Evolutionary conservation across 1,140 invertebrate genomes (phyloP), one percentile per base, ranked within the genome.

Genomic region (Drosophila neocordata): DNA sequence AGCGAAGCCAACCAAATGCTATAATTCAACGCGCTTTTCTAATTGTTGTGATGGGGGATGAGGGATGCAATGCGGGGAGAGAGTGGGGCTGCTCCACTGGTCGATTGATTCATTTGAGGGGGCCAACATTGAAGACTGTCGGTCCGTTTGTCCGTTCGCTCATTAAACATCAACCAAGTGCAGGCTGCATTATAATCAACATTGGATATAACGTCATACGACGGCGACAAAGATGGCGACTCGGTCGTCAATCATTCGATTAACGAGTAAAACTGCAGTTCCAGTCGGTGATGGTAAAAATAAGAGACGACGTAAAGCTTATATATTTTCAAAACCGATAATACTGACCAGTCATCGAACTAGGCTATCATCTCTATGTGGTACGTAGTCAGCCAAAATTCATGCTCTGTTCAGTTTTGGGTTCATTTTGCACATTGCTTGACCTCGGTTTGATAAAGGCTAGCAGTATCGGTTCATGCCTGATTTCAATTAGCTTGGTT

Each of bases 11-110:
- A 82, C 59, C 79, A 83, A 83, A 85, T 85, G 81, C 81, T 69
- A 80, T 85, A 85, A 85, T 85, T 85, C 67, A 85, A 84, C 77
- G 80, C 76, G 64, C 57, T 69, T 56, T 57, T 62, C 74, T 78
- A 73, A 73, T 77, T 77, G 74, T 73, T 63, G 44, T 65, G 67
- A 53, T 65, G 44, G 9, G 18, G 11, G 22, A 12, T 2, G 2
- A 20, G 22, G 1, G 12, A 51, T n/a, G 44, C 6, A 1, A 1
- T 31, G 11, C 20, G 52, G 41, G n/a, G 37, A 7, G 51, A 35
- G 60, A 11, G 22, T 22, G 57, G 35, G 20, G 4, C 27, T 6
- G 27, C 27, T 61, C 24, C 63, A 35, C 55, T 48, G 65, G 60
- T 75, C 62, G 72, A 83, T 83, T 84, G 80, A 73, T 83, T 83